Evolutionary conservation across 2,888 invertebrate species (phyloP).

Genomic region (Euzophera pinguis): DNA sequence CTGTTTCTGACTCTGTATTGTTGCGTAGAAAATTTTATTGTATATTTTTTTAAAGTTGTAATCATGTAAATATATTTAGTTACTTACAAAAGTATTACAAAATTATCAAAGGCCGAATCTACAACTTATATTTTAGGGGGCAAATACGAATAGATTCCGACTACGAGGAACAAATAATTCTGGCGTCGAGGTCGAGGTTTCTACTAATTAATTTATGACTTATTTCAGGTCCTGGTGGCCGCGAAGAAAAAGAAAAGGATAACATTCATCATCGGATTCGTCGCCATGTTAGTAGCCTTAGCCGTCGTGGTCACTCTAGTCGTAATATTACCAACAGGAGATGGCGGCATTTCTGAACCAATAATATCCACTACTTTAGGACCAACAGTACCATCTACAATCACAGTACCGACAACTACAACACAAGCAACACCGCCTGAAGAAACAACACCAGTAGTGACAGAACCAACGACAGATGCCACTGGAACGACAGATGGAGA

Average conservation of each 20-base stretch:
- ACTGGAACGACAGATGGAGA: background rate
- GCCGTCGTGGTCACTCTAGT: slow-evolving; percentile 82
- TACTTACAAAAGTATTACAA: no score
- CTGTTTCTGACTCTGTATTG: no score
- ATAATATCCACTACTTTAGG: slow-evolving; percentile 39
- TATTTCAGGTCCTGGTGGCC: slow-evolving; percentile 81
- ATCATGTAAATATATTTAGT: no score
- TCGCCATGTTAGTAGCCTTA: slow-evolving; percentile 76
- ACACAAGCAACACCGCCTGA: slow-evolving; percentile 12
- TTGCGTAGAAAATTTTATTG: no score
- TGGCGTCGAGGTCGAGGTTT: no score
- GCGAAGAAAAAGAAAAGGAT: slow-evolving; percentile 76
- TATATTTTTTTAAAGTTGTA: no score
- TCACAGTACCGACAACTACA: slow-evolving; percentile 4
- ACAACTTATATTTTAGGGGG: no score
- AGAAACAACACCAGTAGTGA: background rate
- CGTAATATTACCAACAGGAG: slow-evolving; percentile 73
- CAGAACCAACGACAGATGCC: background rate
- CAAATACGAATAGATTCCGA: no score
- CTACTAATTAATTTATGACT: background rate
- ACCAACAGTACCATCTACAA: background rate
- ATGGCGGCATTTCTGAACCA: slow-evolving; percentile 44
- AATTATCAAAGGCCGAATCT: no score
- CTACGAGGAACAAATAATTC: no score
- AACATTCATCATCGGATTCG: slow-evolving; percentile 76